Conservation (phyloP, 2,888 invertebrate species). For the Mythimna lalbum region DNA sequence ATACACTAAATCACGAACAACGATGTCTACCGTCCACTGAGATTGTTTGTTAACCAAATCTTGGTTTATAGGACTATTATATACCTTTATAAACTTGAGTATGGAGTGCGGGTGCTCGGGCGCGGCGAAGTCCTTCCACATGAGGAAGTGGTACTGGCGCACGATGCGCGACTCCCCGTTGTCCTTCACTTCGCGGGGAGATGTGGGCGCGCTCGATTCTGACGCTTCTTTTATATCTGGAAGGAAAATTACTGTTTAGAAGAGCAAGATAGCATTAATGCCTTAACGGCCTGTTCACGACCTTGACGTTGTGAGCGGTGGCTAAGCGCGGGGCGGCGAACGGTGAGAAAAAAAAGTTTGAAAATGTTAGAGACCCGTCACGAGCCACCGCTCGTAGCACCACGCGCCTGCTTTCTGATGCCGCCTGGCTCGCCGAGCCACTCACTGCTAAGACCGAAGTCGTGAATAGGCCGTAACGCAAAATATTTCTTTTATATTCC, state of each 20-base stretch:
- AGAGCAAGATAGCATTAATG: neutral
- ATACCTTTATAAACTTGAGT: conserved; percentile 94
- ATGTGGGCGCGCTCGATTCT: conserved; percentile 81
- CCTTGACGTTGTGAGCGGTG: no score
- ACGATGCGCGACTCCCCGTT: conserved; percentile 84
- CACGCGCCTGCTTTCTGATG: no score
- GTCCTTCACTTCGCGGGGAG: conserved; percentile 81
- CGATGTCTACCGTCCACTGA: neutral
- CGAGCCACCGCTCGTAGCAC: no score
- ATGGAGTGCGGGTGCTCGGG: conserved; percentile 98
- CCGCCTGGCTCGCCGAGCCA: no score
- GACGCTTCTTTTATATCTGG: conserved; percentile 79
- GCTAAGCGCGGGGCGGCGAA: no score
- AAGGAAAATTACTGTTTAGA: neutral
- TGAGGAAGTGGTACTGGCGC: conserved; percentile 97
- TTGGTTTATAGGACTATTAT: neutral
- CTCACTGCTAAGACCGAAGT: no score
- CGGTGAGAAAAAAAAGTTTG: no score
- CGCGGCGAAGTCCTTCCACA: conserved; percentile 99
- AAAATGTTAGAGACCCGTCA: no score
- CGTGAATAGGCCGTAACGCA: no score
- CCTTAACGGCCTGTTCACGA: no score
- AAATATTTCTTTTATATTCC: no score
- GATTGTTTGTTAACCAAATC: neutral
- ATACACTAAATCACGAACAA: no score